These are phyloP conservation scores for Carcina quercana DNA, from an alignment of 2,888 invertebrate genomes.

Conservation along the genomic window DNA sequence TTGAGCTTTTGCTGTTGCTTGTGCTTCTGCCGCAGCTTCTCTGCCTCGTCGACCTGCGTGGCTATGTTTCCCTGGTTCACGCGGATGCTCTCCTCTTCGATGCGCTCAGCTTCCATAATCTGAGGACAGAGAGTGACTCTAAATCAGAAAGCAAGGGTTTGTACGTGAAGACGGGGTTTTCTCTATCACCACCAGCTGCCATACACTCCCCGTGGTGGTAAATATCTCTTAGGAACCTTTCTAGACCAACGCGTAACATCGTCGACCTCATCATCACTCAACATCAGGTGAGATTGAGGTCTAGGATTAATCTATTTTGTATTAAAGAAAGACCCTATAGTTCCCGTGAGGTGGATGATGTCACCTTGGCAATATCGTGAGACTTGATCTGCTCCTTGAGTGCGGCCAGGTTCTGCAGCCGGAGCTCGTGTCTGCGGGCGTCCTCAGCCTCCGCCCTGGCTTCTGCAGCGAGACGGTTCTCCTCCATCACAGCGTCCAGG, in stretches of 20 bases:
- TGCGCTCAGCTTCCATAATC: constrained; percentile 77
- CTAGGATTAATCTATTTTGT: too few relatives aligned
- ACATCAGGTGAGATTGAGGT: too few relatives aligned
- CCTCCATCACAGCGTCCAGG: constrained; percentile 82
- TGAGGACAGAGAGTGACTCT: constrained; percentile 25
- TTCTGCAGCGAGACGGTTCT: constrained; percentile 74
- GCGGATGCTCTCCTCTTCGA: constrained; percentile 79
- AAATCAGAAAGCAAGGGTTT: too few relatives aligned
- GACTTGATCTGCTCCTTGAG: constrained; percentile 65
- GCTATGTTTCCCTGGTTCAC: constrained; percentile 77
- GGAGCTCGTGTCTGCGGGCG: constrained; percentile 48
- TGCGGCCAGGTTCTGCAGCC: constrained; percentile 58
- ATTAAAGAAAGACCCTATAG: too few relatives aligned
- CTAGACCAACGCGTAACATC: too few relatives aligned
- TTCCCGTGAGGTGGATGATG: too few relatives aligned
- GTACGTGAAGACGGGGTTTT: too few relatives aligned
- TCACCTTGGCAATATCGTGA: constrained; percentile 58
- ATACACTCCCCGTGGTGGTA: too few relatives aligned
- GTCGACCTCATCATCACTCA: too few relatives aligned
- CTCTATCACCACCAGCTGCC: too few relatives aligned
- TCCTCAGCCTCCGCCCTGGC: constrained; percentile 67
- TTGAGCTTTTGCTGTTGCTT: constrained; percentile 69
- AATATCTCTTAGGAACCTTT: too few relatives aligned
- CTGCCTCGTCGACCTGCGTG: constrained; percentile 77
- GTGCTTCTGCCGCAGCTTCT: constrained; percentile 71